Conservation (phyloP, 2,888 invertebrate species). For the Campaea margaritaria region DNA sequence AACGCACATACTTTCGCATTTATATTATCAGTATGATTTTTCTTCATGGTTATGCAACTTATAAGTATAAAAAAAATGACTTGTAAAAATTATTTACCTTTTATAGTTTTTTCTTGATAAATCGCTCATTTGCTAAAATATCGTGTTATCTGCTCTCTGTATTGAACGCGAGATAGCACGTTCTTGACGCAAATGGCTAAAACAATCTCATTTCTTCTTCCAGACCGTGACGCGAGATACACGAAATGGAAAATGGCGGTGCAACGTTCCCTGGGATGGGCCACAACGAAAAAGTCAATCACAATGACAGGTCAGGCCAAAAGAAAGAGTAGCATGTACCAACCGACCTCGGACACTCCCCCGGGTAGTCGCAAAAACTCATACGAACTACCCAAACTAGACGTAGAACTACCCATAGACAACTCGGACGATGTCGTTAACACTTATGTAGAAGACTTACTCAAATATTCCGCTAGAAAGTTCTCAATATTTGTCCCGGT, state of each 20-base stretch:
- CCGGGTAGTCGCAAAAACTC: constrained; percentile 60
- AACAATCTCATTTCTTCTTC: constrained; percentile 34
- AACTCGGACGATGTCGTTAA: constrained; percentile 57
- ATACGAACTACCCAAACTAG: constrained; percentile 46
- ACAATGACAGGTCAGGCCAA: constrained; percentile 90
- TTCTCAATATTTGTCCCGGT: constrained; percentile 68
- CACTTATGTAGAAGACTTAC: constrained; percentile 64
- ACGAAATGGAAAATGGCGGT: constrained; percentile 98
- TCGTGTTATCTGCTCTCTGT: no score
- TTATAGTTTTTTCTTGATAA: no score
- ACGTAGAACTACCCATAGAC: constrained; percentile 33
- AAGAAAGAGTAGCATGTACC: constrained; percentile 67
- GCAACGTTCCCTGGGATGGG: constrained; percentile 96
- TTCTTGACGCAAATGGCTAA: no score
- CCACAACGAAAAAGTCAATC: constrained; percentile 88
- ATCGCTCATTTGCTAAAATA: no score
- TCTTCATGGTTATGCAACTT: no score
- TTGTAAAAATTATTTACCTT: no score
- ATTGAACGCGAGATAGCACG: no score
- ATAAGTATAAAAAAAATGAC: no score
- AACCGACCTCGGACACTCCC: constrained; percentile 51
- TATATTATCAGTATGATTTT: no score
- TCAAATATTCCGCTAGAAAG: constrained; percentile 70
- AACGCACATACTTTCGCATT: no score
- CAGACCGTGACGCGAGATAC: constrained; percentile 93